Evolutionary conservation across 2,888 invertebrate species (phyloP).

Genomic region (Machimus rusticus): DNA sequence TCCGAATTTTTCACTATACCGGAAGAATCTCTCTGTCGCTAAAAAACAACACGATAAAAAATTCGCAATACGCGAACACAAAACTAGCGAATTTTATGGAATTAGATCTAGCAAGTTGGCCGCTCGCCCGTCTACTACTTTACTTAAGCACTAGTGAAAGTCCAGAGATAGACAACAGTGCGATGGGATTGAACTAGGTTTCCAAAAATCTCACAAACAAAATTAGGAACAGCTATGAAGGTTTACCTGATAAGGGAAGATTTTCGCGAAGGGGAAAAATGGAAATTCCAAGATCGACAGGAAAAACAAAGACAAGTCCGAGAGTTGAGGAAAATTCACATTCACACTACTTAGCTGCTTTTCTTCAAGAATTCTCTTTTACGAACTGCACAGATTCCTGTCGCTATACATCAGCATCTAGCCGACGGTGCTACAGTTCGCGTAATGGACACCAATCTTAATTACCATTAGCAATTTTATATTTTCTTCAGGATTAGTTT

Average conservation of each 20-base stretch:
- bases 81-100: background rate
- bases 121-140: background rate
- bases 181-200: background rate
- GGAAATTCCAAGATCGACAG: slow-evolving; percentile 18
- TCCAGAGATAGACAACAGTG: background rate
- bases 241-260: background rate
- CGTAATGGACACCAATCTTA: background rate
- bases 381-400: background rate
- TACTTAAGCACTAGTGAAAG: background rate
- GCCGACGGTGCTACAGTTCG: background rate
- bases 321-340: slow-evolving; percentile 22
- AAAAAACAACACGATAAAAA: background rate
- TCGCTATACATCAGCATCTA: background rate
- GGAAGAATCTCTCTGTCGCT: background rate
- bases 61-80: background rate
- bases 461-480: background rate
- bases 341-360: background rate
- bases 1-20: background rate
- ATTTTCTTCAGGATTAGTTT: background rate
- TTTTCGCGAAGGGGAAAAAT: slow-evolving; percentile 5
- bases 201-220: background rate
- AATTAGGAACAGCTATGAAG: background rate
- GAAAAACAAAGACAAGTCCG: slow-evolving; percentile 15
- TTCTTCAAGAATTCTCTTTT: background rate
- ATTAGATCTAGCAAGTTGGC: background rate